Evolutionary conservation across 2,797 vertebrate genomes (phyloP).

Genomic region (Poliocrania exsul): DNA sequence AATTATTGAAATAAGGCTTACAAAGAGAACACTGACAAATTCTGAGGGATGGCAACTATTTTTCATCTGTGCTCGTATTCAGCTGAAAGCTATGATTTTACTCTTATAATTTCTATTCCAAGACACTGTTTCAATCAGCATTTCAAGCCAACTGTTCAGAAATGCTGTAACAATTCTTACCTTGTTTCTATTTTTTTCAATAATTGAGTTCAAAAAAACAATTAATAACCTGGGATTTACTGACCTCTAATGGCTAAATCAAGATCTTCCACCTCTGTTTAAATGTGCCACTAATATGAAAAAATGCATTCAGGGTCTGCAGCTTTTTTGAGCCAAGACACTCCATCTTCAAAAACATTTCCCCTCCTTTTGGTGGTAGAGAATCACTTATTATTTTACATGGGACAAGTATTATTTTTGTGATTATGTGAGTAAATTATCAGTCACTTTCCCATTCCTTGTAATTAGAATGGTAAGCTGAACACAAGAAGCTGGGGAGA

Average conservation of each 20-base stretch:
- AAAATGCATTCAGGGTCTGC: background rate
- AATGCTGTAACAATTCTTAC: background rate
- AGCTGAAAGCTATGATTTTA: background rate
- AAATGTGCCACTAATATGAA: background rate
- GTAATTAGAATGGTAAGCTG: background rate
- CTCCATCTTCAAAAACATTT: background rate
- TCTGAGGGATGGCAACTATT: background rate
- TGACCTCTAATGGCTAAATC: conserved; percentile 70
- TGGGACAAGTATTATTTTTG: background rate
- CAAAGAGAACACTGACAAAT: background rate
- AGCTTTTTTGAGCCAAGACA: background rate
- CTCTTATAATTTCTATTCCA: background rate
- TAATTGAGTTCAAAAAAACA: background rate
- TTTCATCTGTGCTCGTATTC: background rate
- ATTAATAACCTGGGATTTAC: conserved; percentile 49
- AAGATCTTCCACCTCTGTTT: conserved; percentile 18
- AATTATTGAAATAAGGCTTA: background rate
- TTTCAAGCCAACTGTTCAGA: background rate
- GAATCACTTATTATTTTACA: background rate
- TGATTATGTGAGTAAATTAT: background rate
- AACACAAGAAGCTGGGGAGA: background rate
- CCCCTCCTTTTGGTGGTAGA: background rate
- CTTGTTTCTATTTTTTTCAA: background rate
- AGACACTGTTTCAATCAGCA: background rate
- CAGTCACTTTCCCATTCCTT: background rate